Base-by-base conservation (phyloP, 2,797 vertebrate species). In the Nannoperca australis region DNA sequence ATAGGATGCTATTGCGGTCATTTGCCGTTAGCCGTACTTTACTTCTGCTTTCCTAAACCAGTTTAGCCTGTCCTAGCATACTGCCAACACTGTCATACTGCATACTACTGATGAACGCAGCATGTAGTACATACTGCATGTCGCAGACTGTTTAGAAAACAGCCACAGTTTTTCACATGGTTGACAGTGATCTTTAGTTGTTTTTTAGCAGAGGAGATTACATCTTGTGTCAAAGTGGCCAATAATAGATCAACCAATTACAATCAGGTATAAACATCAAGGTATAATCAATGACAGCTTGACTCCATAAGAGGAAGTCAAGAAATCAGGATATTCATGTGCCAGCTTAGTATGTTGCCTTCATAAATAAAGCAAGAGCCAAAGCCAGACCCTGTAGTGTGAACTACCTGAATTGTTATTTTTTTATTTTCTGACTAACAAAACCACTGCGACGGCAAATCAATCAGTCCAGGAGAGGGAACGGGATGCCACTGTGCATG, bases 401-500 rank as follows among this genome's bases (percentile, higher is more conserved):
- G 59, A 82, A 65, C 67, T 72, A 78, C 77, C 82, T 85, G 53
- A 70, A 69, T 67, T 61, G 6, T 45, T 55, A 14, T 47, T 32
- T 63, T 69, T 62, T 64, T 59, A 8, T 32, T 32, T n/a, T 2
- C 49, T 50, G 22, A 38, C 47, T 76, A 65, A 73, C 73, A 86
- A 83, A 83, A 78, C 66, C 74, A 47, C 73, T 86, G 84, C 66
- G 76, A 75, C 22, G 2, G 85, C 45, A 38, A 91, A 91, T 90
- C 88, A 90, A 82, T 91, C 86, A 78, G 81, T 73, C 78, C 65
- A 77, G 70, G 77, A 75, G 72, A 73, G 75, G 59, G 63, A 90
- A 81, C 80, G 44, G 76, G 73, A 82, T 51, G 73, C 81, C 85
- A 82, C 85, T 81, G 80, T 79, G 87, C 88, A 75, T 76, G 82